Evolutionary conservation across 2,113 vertebrate genomes (phyloP).

Genomic region (Caloenas nicobarica): DNA sequence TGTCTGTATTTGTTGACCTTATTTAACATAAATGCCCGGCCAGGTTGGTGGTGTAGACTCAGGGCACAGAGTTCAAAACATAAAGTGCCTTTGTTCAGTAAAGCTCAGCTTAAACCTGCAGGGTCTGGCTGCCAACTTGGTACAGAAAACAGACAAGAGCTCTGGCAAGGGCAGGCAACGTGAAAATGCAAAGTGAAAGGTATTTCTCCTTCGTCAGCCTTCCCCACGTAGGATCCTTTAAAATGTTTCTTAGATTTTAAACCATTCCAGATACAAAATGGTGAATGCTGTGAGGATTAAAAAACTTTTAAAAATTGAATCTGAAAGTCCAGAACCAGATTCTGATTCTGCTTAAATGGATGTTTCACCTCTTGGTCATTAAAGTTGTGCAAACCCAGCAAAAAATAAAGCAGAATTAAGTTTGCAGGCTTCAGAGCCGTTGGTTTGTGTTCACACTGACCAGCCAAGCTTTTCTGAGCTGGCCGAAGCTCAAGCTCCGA

Average conservation of each 20-base stretch:
- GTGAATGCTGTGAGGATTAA: not conserved
- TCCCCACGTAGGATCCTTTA: not conserved
- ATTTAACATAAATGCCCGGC: not conserved
- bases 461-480: slow-evolving; percentile 42
- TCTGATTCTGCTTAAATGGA: not conserved
- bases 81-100: slow-evolving; percentile 49
- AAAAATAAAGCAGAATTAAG: slow-evolving; percentile 31
- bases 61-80: slow-evolving; percentile 51
- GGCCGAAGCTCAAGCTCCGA: slow-evolving; percentile 29
- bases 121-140: not conserved
- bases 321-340: not conserved
- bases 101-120: not conserved
- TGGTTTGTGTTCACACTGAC: slow-evolving; percentile 8
- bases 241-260: not conserved
- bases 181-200: slow-evolving; percentile 8
- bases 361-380: not conserved
- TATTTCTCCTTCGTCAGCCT: not conserved
- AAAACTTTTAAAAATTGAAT: not conserved
- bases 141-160: not conserved
- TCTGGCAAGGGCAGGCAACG: not conserved
- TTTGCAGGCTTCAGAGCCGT: not conserved
- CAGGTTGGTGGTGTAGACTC: not conserved
- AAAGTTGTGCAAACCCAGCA: slow-evolving; percentile 18
- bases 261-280: not conserved
- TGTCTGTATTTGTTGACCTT: slow-evolving; percentile 9